Evolutionary conservation across 2,888 invertebrate genomes (phyloP), one percentile per base, ranked within the genome.

Genomic region (Lasioglossum vierecki): DNA sequence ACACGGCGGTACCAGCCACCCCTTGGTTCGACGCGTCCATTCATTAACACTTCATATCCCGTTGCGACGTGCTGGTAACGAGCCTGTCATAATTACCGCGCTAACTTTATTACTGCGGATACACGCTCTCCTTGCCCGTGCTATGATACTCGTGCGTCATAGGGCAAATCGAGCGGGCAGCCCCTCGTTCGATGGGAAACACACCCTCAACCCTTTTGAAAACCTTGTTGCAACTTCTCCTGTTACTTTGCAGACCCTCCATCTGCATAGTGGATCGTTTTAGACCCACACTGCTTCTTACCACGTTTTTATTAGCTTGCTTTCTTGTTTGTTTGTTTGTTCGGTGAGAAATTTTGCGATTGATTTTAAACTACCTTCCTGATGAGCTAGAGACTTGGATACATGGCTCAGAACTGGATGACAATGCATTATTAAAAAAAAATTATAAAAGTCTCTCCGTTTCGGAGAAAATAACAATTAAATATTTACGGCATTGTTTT

Each of bases 41-140:
- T 94, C 94, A 95, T 94, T 94, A 95, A 93, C 94, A 94, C 94
- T 94, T 94, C 94, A 94, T 94, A 94, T 94, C 93, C 92, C 92
- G 93, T 84, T 92, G 93, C 93, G 94, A 95, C 95, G 93, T 93
- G 93, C 92, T 91, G 92, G 94, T 95, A 95, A 95, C 95, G 94
- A 95, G 94, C 94, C 93, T 95, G 95, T 95, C 95, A 95, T 95
- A 95, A 95, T 95, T 95, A 94, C 92, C 94, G 91, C 89, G 93
- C 94, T 93, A 95, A 94, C 94, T 94, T 94, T 94, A 94, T 95
- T 94, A 94, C 92, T 89, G 87, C 90, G 93, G 89, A 92, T 92
- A 91, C 90, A 90, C 91, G 89, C 89, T 90, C 90, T 88, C 91
- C 88, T 88, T 88, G 82, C 82, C 87, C 84, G 82, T 70, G 83